Base-by-base conservation (phyloP, 2,888 invertebrate species). In the Pimpla rufipes region DNA sequence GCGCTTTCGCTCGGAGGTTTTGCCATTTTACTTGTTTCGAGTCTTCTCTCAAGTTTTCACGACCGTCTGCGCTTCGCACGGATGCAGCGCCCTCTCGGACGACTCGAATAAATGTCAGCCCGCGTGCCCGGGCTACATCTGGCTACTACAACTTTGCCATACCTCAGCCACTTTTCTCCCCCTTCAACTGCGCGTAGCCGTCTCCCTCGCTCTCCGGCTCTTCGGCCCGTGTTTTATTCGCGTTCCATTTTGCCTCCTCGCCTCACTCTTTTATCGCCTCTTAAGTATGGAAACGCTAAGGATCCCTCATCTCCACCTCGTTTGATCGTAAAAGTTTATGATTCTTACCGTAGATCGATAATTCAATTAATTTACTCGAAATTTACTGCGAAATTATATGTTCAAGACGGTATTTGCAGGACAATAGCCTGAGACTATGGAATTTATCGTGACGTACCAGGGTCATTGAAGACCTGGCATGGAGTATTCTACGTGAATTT, bases 61-160 rank as follows among this genome's bases (percentile, higher is more conserved):
- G 45, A 50, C 55, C 71, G 64, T 11, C 29, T 57, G 68, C 40
- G n/a, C n/a, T n/a, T n/a, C 37, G 57, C 11, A 50, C 10, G 23
- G n/a, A 7, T 47, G 57, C 6, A 8, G 47, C 37, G 45, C 42
- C 67, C 77, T 62, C 42, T 77, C 68, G 52, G 84, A 83, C 79
- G 83, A 85, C 86, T 83, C 85, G 74, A 86, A 85, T 86, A 86
- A 86, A 86, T 82, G 86, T 86, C 86, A 81, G 84, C 79, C 74
- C 81, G 57, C 50, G n/a, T n/a, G 35, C 62, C 40, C 66, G 64
- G 67, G 78, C 75, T 85, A 85, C 82, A 85, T 86, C 85, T 85
- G 82, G 80, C 83, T 76, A 62, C 23, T 75, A 52, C 76, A 79
- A 81, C 74, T 79, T 77, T 59, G 78, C 79, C 55, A 67, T 70